Percentiles rank a stretch among this genome's conserved stretches.
phyloP scores from a whole-genome alignment of 2,888 invertebrate genomes.

The Aromia moschata region DNA sequence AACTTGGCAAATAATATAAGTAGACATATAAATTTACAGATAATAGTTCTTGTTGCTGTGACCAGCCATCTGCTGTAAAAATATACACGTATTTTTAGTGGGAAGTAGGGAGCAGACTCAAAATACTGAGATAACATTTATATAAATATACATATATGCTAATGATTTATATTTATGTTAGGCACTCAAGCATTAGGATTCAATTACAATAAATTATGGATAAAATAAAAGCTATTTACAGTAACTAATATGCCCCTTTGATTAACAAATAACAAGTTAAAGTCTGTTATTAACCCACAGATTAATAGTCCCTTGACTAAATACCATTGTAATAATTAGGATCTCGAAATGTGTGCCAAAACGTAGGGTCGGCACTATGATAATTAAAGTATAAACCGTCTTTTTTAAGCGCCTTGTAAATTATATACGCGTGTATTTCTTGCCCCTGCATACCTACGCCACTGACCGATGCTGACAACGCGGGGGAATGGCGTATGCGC shows the following conservation, averaged over 20 bases:
- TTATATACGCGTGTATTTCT: too few species aligned
- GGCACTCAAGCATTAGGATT: slow-evolving; percentile 16
- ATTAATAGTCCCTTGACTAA: neutral
- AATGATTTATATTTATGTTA: slow-evolving; percentile 10
- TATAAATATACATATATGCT: slow-evolving; percentile 1
- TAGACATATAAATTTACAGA: slow-evolving; percentile 1
- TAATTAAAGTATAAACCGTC: too few species aligned
- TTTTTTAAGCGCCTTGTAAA: too few species aligned
- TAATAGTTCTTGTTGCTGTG: neutral
- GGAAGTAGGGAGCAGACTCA: neutral
- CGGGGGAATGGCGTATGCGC: too few species aligned
- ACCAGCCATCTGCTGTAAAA: neutral
- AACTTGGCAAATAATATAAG: neutral
- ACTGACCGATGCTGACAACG: too few species aligned
- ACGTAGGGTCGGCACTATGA: too few species aligned
- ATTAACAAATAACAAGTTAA: neutral
- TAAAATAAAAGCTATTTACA: slow-evolving; percentile 20
- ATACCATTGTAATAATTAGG: neutral
- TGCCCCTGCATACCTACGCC: too few species aligned
- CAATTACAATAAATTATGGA: neutral
- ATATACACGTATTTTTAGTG: neutral
- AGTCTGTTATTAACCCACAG: neutral
- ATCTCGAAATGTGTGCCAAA: too few species aligned
- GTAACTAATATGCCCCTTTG: slow-evolving; percentile 5
- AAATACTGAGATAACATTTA: neutral